phyloP scores from a whole-genome alignment of 1,140 invertebrate genomes.

The Cecropterus lyciades region DNA sequence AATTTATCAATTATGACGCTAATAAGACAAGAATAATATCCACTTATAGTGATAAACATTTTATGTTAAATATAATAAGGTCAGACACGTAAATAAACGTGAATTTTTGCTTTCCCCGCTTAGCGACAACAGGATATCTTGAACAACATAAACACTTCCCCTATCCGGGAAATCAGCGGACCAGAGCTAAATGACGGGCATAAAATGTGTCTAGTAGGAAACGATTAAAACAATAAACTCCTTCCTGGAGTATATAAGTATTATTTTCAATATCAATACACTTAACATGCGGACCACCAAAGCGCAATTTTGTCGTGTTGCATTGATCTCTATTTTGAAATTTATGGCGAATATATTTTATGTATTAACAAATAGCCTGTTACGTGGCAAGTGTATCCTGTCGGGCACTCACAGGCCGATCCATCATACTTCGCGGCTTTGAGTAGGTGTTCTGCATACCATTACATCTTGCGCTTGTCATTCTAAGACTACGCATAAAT shows the following conservation, averaged over 20 bases:
- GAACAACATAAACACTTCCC: conserved; percentile 14
- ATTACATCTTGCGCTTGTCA: conserved; percentile 33
- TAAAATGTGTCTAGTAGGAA: not conserved
- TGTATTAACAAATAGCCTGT: conserved; percentile 27
- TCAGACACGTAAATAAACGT: not conserved
- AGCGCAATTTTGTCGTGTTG: not conserved
- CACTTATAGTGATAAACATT: too few species aligned
- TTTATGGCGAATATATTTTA: conserved; percentile 25
- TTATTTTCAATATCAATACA: not conserved
- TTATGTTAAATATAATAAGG: too few species aligned
- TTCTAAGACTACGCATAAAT: conserved; percentile 35
- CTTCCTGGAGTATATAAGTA: not conserved
- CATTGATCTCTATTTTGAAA: conserved; percentile 5
- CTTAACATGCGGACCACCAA: not conserved
- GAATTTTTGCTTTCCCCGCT: conserved; percentile 9
- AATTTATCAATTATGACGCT: not conserved
- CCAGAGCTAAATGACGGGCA: not conserved
- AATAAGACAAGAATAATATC: not conserved
- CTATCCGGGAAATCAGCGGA: conserved; percentile 8
- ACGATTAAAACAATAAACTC: conserved; percentile 1
- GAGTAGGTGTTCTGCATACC: conserved; percentile 35
- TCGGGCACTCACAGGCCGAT: conserved; percentile 17
- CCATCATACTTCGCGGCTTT: conserved; percentile 25
- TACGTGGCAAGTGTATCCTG: conserved; percentile 12
- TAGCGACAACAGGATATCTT: conserved; percentile 20